Conservation (phyloP, 2,113 vertebrate genomes). For the Rafetus swinhoei region DNA sequence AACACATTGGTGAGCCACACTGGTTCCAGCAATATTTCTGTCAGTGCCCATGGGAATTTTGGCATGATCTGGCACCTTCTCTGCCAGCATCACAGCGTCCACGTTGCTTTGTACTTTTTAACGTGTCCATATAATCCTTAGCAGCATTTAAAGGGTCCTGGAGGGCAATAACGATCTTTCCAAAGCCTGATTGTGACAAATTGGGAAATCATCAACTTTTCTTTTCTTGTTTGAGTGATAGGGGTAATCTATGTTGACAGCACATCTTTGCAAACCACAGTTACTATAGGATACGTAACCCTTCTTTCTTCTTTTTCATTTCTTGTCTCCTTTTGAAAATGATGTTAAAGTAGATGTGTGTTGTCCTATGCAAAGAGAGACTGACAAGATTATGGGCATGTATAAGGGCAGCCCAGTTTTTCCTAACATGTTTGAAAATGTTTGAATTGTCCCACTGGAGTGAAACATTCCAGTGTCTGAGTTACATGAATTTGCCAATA, state of each 20-base stretch:
- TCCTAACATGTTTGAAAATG: neutral
- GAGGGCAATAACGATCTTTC: neutral
- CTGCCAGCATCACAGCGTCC: neutral
- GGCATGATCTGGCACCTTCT: neutral
- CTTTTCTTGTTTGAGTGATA: neutral
- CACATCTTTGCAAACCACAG: neutral
- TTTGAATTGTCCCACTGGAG: neutral
- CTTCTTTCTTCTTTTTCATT: neutral
- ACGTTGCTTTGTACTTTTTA: neutral
- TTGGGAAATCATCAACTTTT: neutral
- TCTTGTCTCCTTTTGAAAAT: neutral
- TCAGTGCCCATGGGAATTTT: neutral
- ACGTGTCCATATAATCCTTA: accelerated
- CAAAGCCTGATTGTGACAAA: neutral
- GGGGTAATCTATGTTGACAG: neutral
- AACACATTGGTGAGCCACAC: neutral
- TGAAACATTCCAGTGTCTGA: neutral
- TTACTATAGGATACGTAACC: neutral
- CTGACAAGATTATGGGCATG: neutral
- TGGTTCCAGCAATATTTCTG: neutral
- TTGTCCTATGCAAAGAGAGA: neutral
- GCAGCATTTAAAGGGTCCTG: neutral
- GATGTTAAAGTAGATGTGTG: neutral
- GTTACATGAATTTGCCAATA: neutral
- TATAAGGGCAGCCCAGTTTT: neutral